These are phyloP conservation scores for Platorchestia sp. DNA, from an alignment of 1,140 invertebrate species.

Conservation along the genomic window DNA sequence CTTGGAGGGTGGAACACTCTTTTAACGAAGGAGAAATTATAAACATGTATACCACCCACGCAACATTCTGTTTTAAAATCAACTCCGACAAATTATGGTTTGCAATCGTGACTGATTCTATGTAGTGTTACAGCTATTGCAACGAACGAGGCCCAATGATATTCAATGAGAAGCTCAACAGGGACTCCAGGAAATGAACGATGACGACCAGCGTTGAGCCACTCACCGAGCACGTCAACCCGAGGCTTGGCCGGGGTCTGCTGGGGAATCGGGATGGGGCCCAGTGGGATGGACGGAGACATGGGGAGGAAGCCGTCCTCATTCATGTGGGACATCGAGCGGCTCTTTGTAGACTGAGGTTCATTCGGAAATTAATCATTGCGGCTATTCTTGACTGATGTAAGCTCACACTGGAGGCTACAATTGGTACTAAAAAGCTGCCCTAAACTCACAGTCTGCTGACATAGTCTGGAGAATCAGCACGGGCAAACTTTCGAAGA, in stretches of 20 bases:
- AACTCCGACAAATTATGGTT: no score
- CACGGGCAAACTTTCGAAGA: not conserved
- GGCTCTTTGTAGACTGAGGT: not conserved
- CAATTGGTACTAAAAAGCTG: not conserved
- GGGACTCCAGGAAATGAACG: not conserved
- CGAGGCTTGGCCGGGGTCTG: not conserved
- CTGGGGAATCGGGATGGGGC: not conserved
- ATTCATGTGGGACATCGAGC: not conserved
- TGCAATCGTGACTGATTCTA: no score
- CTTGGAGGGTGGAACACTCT: no score
- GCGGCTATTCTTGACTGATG: not conserved
- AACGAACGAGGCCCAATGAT: no score
- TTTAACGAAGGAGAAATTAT: no score
- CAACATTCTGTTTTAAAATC: no score
- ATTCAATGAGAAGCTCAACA: not conserved
- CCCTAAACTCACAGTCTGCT: not conserved
- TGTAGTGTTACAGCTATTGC: no score
- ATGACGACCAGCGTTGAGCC: not conserved
- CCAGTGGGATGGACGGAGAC: constrained; percentile 17
- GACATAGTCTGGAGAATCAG: not conserved
- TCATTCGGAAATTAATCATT: not conserved
- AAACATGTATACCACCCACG: no score
- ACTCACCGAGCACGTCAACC: not conserved
- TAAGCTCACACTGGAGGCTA: not conserved
- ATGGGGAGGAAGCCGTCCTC: constrained; percentile 6